These are phyloP conservation scores for Syritta pipiens DNA, from an alignment of 2,888 invertebrate genomes.

Conservation along the genomic window DNA sequence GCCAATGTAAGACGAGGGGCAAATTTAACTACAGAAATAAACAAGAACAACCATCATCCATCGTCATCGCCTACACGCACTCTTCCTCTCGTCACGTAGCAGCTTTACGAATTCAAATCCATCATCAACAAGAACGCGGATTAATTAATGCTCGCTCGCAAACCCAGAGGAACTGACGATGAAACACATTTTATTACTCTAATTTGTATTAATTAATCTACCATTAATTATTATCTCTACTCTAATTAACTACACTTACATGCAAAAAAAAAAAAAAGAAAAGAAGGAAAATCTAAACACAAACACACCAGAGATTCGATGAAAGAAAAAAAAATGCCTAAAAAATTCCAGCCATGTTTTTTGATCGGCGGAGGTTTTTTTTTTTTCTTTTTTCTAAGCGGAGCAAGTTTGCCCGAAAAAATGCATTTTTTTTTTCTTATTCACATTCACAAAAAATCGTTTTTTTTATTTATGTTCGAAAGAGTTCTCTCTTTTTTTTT, in stretches of 20 bases:
- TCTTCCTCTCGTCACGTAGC: background rate
- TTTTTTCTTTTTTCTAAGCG: no score
- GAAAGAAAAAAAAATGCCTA: no score
- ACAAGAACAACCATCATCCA: constrained; percentile 43
- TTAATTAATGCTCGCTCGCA: background rate
- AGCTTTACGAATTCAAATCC: constrained; percentile 10
- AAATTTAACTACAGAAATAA: no score
- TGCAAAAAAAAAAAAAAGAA: background rate
- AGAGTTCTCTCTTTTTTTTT: no score
- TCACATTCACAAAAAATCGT: no score
- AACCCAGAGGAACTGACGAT: constrained; percentile 6
- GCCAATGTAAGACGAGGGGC: constrained; percentile 85
- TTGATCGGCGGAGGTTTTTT: no score
- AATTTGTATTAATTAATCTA: constrained; percentile 64
- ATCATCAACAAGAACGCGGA: background rate
- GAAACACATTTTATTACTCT: constrained; percentile 41
- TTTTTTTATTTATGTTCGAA: background rate
- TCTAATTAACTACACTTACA: constrained; percentile 47
- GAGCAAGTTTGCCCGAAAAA: no score
- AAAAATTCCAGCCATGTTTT: no score
- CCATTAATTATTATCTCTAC: constrained; percentile 56
- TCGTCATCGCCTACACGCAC: constrained; percentile 21
- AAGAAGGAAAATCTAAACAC: no score
- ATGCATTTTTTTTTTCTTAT: background rate
- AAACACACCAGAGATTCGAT: no score